phyloP scores from a whole-genome alignment of 2,888 invertebrate genomes.

The Deilephila elpenor region DNA sequence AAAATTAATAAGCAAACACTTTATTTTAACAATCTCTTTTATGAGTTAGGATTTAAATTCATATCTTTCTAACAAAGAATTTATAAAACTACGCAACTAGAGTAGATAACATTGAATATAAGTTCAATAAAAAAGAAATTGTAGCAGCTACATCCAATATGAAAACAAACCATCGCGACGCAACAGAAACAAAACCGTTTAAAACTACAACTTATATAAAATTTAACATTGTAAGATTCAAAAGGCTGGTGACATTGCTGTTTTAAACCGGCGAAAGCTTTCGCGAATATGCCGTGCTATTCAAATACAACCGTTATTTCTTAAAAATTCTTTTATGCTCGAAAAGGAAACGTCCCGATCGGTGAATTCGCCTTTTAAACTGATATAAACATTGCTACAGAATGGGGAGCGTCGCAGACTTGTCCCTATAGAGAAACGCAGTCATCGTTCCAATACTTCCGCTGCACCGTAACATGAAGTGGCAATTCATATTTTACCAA shows the following conservation, averaged over 20 bases:
- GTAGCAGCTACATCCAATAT: neutral
- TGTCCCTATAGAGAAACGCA: slow-evolving; percentile 50
- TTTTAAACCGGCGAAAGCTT: slow-evolving; percentile 33
- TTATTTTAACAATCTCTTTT: slow-evolving; percentile 37
- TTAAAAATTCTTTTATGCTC: slow-evolving; percentile 67
- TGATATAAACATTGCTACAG: slow-evolving; percentile 68
- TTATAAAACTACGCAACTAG: too few relatives aligned
- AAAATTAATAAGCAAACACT: slow-evolving; percentile 75
- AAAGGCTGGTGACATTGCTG: slow-evolving; percentile 29
- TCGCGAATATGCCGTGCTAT: slow-evolving; percentile 24
- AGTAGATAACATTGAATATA: too few relatives aligned
- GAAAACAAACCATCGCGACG: neutral
- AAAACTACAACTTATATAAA: slow-evolving; percentile 31
- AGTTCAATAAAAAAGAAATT: neutral
- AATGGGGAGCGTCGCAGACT: slow-evolving; percentile 39
- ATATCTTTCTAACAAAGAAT: too few relatives aligned
- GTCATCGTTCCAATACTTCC: slow-evolving; percentile 67
- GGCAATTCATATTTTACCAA: slow-evolving; percentile 23
- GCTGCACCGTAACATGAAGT: slow-evolving; percentile 51
- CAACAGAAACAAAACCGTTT: neutral
- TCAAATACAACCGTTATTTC: slow-evolving; percentile 52
- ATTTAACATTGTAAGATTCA: slow-evolving; percentile 31
- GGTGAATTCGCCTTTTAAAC: slow-evolving; percentile 67
- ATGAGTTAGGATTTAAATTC: neutral
- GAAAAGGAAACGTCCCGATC: slow-evolving; percentile 66